Base-by-base conservation (phyloP, 2,888 invertebrate species). In the Lysandra bellargus region DNA sequence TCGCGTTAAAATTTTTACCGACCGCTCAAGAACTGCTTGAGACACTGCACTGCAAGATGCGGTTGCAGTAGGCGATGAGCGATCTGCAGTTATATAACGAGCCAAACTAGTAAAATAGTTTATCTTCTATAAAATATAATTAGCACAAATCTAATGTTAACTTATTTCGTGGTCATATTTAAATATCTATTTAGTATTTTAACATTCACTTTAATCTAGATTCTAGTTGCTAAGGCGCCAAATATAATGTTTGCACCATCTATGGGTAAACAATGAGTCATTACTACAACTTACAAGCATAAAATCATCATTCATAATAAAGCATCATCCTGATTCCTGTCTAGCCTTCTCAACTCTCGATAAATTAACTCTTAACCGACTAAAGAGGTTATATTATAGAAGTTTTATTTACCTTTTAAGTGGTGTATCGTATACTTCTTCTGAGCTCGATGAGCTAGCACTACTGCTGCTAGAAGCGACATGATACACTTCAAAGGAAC, bases 381-480 rank as follows among this genome's bases (percentile, higher is more conserved):
- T 2, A 61, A n/a, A 23, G n/a, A 61, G 61, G 61, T 61, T 23
- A 61, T 61, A 17, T 12, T 1, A 73, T 23, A 72, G 4, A 4
- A 17, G 23, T 75, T 57, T 64, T 49, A 76, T 60, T 78, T 88
- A 93, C 94, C 89, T 91, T 86, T 88, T 90, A 57, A 93, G 86
- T 33, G 92, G 90, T 6, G 90, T 90, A 80, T 91, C 91, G 78
- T 87, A 88, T 79, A 83, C 88, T 78, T 89, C 89, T 2, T 90
- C 90, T 1, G 88, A 89, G 81, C 87, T 90, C 1, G 92, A 89
- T 30, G 91, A 88, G n/a, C 89, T 86, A 9, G 86, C 84, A 80
- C 92, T 92, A 85, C 93, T 93, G 69, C 90, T 86, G 57, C 89
- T 90, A 0, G 91, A 92, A 80, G 84, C 85, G 80, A 88, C 82